Base-by-base conservation (phyloP, 2,888 invertebrate species). In the Drosophila niveifrons region DNA sequence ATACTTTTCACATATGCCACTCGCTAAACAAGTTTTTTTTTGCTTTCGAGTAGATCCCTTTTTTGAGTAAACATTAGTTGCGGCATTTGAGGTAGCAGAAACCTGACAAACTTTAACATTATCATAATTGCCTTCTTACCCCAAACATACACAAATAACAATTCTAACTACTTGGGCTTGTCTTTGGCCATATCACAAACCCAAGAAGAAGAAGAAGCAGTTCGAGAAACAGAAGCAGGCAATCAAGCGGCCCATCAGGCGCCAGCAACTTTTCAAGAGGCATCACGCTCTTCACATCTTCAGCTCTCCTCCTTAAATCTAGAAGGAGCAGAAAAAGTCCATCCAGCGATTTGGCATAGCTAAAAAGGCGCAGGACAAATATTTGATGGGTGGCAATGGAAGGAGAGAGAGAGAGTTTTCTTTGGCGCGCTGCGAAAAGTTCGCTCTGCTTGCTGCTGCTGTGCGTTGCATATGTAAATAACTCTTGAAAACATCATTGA, bases 381-480 rank as follows among this genome's bases (percentile, higher is more conserved):
- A 78, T 78, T 78, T 78, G 64, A 58, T 61, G 66, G 50, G 50
- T 53, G 57, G 50, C 23, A 6, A 23, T 23, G 23, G 23, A 23
- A 23, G 23, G 48, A 57, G 55, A 62, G 55, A 55, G 68, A 50
- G 23, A 43, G 72, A 55, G 62, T 68, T 78, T 78, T 78, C 68
- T 72, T 75, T 77, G 69, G 65, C 53, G 66, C 56, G 63, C 50
- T 71, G 48, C 15, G 34, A 8, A 50, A 59, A 64, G 50, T 57
- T 58, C 57, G 36, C 15, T 13, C 36, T 36, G 39, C 50, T n/a
- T 13, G 23, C 11, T 23, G 44, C 29, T n/a, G 11, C 36, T 44
- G 52, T 55, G 71, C 70, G 76, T 75, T 87, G 84, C 85, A 87
- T 87, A 87, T 82, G 85, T 82, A 88, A 86, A 86, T 82, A 88